Evolutionary conservation across 2,797 vertebrate genomes (phyloP).

Genomic region (Cuniculus paca): DNA sequence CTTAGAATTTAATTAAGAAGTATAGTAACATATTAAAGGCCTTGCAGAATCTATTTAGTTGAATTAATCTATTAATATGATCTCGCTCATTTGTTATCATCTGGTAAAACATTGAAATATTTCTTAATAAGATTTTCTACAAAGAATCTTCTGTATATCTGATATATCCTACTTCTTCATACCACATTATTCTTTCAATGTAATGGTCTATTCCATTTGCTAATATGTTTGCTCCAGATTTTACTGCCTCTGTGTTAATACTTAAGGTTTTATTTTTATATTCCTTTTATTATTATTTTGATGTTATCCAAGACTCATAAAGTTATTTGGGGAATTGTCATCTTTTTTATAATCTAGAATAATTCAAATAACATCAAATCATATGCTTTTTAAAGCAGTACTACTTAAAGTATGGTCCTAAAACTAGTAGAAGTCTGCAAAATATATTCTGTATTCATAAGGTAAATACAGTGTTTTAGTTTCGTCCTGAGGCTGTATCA

Average conservation of each 20-base stretch:
- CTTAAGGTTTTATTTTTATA: not conserved
- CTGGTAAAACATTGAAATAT: constrained; percentile 8
- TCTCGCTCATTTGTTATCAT: not conserved
- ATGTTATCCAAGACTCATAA: too few relatives aligned
- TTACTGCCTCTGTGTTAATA: not conserved
- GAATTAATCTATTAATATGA: constrained; percentile 27
- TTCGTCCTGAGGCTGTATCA: not conserved
- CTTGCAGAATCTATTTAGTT: not conserved
- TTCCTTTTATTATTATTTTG: not conserved
- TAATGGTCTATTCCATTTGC: not conserved
- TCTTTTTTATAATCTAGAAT: too few relatives aligned
- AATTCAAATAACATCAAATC: too few relatives aligned
- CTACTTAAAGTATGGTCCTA: too few relatives aligned
- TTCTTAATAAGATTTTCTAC: constrained; percentile 9
- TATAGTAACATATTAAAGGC: not conserved
- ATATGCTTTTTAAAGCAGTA: too few relatives aligned
- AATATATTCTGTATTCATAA: too few relatives aligned
- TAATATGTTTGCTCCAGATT: not conserved
- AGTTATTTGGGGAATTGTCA: too few relatives aligned
- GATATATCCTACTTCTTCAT: not conserved
- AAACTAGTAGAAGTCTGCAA: too few relatives aligned
- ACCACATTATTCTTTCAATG: not conserved
- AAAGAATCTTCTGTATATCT: not conserved
- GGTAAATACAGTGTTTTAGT: too few relatives aligned
- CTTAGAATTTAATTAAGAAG: not conserved